Conservation (phyloP, 1,140 invertebrate species). For the Venustaconcha ellipsiformis region DNA sequence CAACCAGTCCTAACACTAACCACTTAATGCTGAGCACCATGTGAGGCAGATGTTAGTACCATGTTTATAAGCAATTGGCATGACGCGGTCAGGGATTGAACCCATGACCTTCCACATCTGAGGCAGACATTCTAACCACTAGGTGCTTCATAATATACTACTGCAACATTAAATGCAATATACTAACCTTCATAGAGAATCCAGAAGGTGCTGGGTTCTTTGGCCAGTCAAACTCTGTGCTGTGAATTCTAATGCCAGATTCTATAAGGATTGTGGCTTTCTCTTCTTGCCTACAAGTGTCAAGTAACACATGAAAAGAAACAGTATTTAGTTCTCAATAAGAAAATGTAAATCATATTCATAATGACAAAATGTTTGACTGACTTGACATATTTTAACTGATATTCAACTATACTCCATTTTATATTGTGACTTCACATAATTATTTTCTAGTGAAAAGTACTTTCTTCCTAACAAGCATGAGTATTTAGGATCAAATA, state of each 20-base stretch:
- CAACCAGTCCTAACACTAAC: no score
- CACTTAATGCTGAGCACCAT: no score
- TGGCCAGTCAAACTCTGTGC: constrained; percentile 97
- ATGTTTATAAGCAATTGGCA: no score
- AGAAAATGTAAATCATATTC: not conserved
- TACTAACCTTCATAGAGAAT: constrained; percentile 94
- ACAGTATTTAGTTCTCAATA: not conserved
- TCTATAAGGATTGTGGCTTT: constrained; percentile 93
- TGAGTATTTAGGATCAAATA: no score
- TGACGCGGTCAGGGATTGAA: no score
- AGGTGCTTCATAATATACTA: not conserved
- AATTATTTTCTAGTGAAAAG: no score
- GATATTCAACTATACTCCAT: not conserved
- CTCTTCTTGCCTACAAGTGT: constrained; percentile 71
- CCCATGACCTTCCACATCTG: no score
- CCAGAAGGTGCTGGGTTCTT: constrained; percentile 96
- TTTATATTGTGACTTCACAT: not conserved
- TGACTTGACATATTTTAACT: not conserved
- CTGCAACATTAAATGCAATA: not conserved
- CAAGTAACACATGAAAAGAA: not conserved
- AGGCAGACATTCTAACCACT: not conserved
- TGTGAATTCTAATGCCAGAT: constrained; percentile 94
- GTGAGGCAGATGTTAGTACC: no score
- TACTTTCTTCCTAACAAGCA: no score
- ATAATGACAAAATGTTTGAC: no score